Evolutionary conservation across 2,888 invertebrate species (phyloP).

Genomic region (Trichopoda pennipes): DNA sequence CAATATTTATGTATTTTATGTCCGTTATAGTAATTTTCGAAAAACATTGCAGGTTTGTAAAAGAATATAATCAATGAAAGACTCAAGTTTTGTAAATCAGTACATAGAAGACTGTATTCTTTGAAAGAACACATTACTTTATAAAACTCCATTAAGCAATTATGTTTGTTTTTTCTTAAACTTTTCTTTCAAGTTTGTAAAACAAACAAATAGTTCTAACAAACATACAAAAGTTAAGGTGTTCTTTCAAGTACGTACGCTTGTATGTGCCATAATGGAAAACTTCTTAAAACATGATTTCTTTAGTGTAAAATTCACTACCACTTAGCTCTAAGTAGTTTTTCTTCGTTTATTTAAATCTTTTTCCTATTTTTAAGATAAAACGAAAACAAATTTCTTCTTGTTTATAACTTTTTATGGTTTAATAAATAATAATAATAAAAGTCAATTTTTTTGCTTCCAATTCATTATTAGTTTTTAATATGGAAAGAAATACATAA

Average conservation of each 20-base stretch:
- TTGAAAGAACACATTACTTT: background rate
- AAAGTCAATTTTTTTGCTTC: slow-evolving; percentile 27
- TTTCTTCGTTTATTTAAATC: slow-evolving; percentile 31
- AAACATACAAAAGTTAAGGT: slow-evolving; percentile 39
- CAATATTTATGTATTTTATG: slow-evolving; percentile 58
- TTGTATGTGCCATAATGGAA: slow-evolving; percentile 22
- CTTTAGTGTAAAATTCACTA: slow-evolving; percentile 34
- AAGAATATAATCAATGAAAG: slow-evolving; percentile 1
- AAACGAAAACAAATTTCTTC: slow-evolving; percentile 52
- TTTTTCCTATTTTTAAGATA: slow-evolving; percentile 16
- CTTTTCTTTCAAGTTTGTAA: background rate
- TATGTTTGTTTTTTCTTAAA: background rate
- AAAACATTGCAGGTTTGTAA: slow-evolving; percentile 2
- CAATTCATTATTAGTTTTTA: slow-evolving; percentile 49
- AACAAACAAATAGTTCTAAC: background rate
- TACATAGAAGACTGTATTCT: background rate
- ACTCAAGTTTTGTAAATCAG: background rate
- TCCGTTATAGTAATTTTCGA: slow-evolving; percentile 49
- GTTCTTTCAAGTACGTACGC: slow-evolving; percentile 8
- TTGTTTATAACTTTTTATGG: slow-evolving; percentile 54
- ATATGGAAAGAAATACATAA: slow-evolving; percentile 40
- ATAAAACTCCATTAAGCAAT: background rate
- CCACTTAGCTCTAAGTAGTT: slow-evolving; percentile 31
- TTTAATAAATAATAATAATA: slow-evolving; percentile 59
- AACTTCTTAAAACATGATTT: slow-evolving; percentile 55